Conservation (phyloP, 2,113 vertebrate species). For the Semicossyphus pulcher region DNA sequence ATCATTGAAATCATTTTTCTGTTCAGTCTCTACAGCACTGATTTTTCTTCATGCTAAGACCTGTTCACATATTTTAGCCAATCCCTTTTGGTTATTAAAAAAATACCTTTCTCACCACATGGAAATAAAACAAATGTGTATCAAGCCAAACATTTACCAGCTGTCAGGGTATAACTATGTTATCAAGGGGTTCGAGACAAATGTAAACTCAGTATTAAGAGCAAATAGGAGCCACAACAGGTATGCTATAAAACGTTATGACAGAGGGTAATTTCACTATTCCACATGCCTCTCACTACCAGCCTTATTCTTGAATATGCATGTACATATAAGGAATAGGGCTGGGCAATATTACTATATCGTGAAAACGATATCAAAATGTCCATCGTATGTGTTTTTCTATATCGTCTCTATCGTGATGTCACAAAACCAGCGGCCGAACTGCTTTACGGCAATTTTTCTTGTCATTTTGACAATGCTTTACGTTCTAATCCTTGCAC, state of each 20-base stretch:
- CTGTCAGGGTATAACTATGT: not conserved
- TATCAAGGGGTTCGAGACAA: not conserved
- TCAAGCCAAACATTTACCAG: not conserved
- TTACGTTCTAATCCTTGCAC: too few relatives aligned
- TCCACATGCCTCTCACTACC: not conserved
- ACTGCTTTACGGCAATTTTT: too few relatives aligned
- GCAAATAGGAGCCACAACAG: not conserved
- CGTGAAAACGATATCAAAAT: too few relatives aligned
- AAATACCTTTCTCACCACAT: not conserved
- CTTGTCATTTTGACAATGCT: too few relatives aligned
- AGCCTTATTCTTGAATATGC: not conserved
- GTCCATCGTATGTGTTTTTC: too few relatives aligned
- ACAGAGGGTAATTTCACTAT: not conserved
- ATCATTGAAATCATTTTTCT: not conserved
- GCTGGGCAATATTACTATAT: too few relatives aligned
- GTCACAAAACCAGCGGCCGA: too few relatives aligned
- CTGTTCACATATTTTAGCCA: not conserved
- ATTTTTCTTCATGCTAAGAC: conserved; percentile 3
- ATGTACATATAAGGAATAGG: too few relatives aligned
- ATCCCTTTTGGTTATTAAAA: not conserved
- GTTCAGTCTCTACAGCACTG: not conserved
- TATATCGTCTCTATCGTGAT: too few relatives aligned
- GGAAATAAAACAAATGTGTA: not conserved
- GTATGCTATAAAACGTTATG: not conserved
- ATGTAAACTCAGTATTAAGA: not conserved